Base-by-base conservation (phyloP, 2,888 invertebrate species). In the Rhagium mordax region DNA sequence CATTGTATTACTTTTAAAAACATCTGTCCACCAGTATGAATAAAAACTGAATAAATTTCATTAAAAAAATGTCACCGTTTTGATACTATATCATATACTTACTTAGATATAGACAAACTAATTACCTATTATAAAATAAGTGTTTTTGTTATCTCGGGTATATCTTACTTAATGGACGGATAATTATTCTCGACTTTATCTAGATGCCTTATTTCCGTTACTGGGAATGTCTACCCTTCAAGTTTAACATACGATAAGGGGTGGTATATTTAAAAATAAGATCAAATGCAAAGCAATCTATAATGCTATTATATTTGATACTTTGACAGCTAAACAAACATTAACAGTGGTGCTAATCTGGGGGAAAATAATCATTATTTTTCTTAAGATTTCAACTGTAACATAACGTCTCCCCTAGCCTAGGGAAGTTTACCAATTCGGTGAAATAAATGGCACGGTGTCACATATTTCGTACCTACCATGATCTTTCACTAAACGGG, bases 161-260 rank as follows among this genome's bases (percentile, higher is more conserved):
- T 33, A 53, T 65, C 65, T 53, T 41, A 4, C 41, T 48, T 59
- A 59, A 59, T 59, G 59, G 33, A 53, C 70, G 59, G 70, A 64
- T 64, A 76, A 75, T 78, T 78, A 74, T 73, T 70, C 65, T 57
- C 60, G 64, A 68, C 67, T 66, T 73, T 76, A 79, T 79, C 79
- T 75, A 71, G 75, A 77, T 72, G 66, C 72, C 69, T 74, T 72
- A 76, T 78, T 79, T 79, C 79, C 79, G 79, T 77, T 77, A 64
- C 65, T 16, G n/a, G 33, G 18, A 16, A 27, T 16, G 21, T 27
- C 27, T 51, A 18, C 53, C 53, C 53, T 18, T 16, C 8, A 21
- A 59, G 27, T 29, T 59, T 59, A 27, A 53, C 53, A 48, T 65
- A 27, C 10, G 16, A 27, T 51, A 65, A 33, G 65, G 62, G 62